A percentile compares a stretch with the other conserved stretches of the same genome.
These are phyloP conservation scores for Atopsyche davidsoni DNA, from an alignment of 1,140 invertebrate species.

Conservation along the genomic window DNA sequence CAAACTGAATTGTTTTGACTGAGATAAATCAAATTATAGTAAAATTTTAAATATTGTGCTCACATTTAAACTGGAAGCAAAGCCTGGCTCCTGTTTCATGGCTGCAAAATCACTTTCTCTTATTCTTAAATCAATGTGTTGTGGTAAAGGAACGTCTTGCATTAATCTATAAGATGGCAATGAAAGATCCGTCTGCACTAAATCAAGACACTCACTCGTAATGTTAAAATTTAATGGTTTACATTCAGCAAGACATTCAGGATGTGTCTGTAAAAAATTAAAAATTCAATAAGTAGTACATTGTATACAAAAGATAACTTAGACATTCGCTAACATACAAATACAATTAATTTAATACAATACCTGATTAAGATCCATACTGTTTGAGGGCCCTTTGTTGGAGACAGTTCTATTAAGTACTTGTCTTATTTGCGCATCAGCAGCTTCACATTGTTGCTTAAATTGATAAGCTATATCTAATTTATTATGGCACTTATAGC, in stretches of 20 bases:
- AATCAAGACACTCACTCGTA: conserved; percentile 25
- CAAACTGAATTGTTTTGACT: background rate
- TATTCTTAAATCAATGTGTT: conserved; percentile 24
- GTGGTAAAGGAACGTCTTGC: conserved; percentile 18
- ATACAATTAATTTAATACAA: background rate
- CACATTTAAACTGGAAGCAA: conserved; percentile 21
- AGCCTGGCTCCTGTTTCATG: conserved; percentile 27
- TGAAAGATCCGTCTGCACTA: conserved; percentile 24
- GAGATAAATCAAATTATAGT: conserved; percentile 1
- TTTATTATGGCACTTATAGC: conserved; percentile 37
- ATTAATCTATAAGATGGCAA: conserved; percentile 14
- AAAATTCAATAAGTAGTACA: background rate
- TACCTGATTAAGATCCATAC: conserved; percentile 26
- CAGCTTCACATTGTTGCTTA: conserved; percentile 41
- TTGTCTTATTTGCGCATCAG: conserved; percentile 33
- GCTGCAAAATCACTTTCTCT: conserved; percentile 21
- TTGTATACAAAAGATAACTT: background rate
- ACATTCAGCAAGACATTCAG: conserved; percentile 23
- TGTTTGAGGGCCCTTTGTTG: conserved; percentile 17
- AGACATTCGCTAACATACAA: background rate
- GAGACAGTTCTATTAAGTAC: conserved; percentile 18
- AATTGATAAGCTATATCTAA: conserved; percentile 39
- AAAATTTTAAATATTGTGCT: background rate
- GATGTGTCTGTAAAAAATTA: conserved; percentile 21
- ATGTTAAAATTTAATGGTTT: conserved; percentile 29